Evolutionary conservation across 2,888 invertebrate genomes (phyloP), one percentile per base, ranked within the genome.

Genomic region (Patella depressa): DNA sequence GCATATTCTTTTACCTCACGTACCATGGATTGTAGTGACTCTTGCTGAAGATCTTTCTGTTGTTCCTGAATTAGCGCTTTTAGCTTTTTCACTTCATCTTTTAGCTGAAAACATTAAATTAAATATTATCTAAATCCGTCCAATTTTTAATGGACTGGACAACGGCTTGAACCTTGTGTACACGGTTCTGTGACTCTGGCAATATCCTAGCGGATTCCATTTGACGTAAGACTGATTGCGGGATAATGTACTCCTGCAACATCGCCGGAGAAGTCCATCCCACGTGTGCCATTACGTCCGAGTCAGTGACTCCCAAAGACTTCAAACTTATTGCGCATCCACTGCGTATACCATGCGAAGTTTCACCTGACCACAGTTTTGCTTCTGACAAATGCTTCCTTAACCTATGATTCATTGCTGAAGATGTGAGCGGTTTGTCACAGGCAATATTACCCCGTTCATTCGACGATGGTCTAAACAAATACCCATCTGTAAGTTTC

Each of bases 1-100:
- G 65, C 65, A 65, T 65, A 65, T 24, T 65, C 65, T n/a, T 65
- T 65, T 65, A 65, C 65, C 65, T 65, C 65, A 9, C 65, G n/a
- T n/a, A 19, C 11, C n/a, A 65, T 65, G 2, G 24, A n/a, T 19
- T 65, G 19, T 19, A 65, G 19, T 12, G 65, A 65, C 24, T n/a
- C 65, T 65, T 65, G 19, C 24, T n/a, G n/a, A 19, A 65, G 11
- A 7, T 24, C 24, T 24, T 65, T 65, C 24, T 65, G 19, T 12
- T 65, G 65, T 12, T 19, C 19, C 2, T 19, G 19, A n/a, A 65
- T 24, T 3, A 19, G n/a, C 24, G 65, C n/a, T 19, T 12, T 65
- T 9, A 65, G 19, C 3, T 65, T 65, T 24, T 65, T 65, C 19
- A 65, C 9, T n/a, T 65, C 65, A n/a, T 65, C 65, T 19, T 24